These are phyloP conservation scores for Mesaphorura yosii DNA, from an alignment of 1,140 invertebrate genomes.

Conservation along the genomic window DNA sequence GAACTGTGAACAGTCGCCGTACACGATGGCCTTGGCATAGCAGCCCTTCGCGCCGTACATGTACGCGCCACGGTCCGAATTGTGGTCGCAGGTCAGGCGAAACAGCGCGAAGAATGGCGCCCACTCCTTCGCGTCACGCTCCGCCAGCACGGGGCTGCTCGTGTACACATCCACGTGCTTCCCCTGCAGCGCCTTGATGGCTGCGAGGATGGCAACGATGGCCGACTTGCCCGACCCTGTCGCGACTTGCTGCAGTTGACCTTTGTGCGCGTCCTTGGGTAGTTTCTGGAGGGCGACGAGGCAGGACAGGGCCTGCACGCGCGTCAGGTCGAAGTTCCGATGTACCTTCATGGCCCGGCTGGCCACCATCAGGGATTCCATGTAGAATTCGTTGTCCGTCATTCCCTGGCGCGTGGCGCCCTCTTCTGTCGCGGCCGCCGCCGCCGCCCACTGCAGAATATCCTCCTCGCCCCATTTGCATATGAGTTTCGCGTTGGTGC, in stretches of 20 bases:
- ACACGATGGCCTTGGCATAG: conserved; percentile 14
- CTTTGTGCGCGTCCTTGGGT: not conserved
- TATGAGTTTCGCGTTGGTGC: too few relatives aligned
- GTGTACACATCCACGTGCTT: conserved; percentile 10
- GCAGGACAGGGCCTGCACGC: too few relatives aligned
- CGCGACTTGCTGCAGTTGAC: conserved; percentile 5
- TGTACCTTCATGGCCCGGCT: too few relatives aligned
- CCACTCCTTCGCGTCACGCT: conserved; percentile 13
- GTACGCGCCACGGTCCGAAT: not conserved
- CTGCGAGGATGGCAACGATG: conserved; percentile 9
- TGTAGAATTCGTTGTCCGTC: too few relatives aligned
- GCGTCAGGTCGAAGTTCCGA: too few relatives aligned
- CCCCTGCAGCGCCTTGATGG: not conserved
- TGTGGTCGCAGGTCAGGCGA: conserved; percentile 3
- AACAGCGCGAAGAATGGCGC: not conserved
- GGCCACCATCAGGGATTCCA: too few relatives aligned
- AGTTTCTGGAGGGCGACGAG: too few relatives aligned
- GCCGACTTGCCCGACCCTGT: conserved; percentile 16
- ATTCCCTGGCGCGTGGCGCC: too few relatives aligned
- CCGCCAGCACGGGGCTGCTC: conserved; percentile 8
- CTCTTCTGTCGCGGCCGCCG: too few relatives aligned
- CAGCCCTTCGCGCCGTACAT: conserved; percentile 1
- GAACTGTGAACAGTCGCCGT: conserved; percentile 13
- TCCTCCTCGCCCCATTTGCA: too few relatives aligned
- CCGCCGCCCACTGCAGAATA: too few relatives aligned